These are phyloP conservation scores for Pantherophis vulpinus DNA, from an alignment of 2,797 vertebrate species.

Conservation along the genomic window DNA sequence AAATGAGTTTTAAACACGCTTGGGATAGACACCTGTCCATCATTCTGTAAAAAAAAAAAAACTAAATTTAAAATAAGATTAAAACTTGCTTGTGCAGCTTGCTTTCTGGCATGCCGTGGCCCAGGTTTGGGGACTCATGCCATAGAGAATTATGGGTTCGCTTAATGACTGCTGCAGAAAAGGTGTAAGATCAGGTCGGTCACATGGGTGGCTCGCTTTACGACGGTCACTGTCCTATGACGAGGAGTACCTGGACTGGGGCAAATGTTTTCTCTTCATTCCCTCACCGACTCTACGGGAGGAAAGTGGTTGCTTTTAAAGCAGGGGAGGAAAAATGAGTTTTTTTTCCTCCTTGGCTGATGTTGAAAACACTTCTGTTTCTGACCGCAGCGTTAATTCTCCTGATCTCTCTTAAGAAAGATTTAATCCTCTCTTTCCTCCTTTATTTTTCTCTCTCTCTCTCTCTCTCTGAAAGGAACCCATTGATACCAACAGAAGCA, in stretches of 20 bases:
- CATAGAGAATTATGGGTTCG: no score
- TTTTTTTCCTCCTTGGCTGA: not conserved
- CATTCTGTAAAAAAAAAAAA: no score
- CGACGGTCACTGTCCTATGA: no score
- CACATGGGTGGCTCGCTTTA: no score
- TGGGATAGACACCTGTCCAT: no score
- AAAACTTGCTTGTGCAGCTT: no score
- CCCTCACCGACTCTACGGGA: not conserved
- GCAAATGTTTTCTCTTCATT: not conserved
- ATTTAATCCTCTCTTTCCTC: not conserved
- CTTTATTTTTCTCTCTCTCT: not conserved
- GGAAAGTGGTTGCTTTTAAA: not conserved
- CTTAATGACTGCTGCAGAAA: no score
- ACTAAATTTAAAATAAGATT: no score
- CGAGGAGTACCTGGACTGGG: not conserved
- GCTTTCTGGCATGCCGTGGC: no score
- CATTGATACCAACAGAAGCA: not conserved
- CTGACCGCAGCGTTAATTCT: not conserved
- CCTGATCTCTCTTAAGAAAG: not conserved
- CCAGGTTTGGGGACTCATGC: no score
- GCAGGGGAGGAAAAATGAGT: accelerated
- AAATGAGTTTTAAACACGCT: no score
- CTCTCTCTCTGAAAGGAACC: not conserved
- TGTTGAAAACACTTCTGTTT: not conserved
- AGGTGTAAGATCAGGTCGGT: no score